A percentile compares a stretch with the other conserved stretches of the same genome.
These are phyloP conservation scores for Orchestes rusci DNA, from an alignment of 2,888 invertebrate genomes.

Conservation along the genomic window DNA sequence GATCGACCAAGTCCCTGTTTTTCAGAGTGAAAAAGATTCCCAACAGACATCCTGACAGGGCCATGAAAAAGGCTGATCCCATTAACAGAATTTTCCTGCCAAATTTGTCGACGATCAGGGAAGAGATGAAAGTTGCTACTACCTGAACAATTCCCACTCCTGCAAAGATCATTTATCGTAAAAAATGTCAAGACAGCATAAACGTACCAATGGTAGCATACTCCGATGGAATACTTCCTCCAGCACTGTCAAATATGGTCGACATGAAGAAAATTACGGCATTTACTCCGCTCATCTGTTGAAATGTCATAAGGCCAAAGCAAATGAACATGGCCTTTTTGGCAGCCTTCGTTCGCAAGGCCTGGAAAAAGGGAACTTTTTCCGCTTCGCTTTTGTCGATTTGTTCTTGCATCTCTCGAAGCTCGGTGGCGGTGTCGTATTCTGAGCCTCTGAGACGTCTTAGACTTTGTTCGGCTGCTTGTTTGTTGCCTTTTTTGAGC, in stretches of 20 bases:
- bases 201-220: constrained; percentile 21
- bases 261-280: constrained; percentile 75
- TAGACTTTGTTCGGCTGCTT: constrained; percentile 63
- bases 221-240: constrained; percentile 44
- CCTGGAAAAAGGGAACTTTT: constrained; percentile 25
- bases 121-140: constrained; percentile 64
- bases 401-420: constrained; percentile 26
- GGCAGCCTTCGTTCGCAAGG: constrained; percentile 26
- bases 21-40: constrained; percentile 61
- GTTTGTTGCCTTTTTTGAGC: constrained; percentile 55
- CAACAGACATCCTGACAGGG: constrained; percentile 57
- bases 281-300: constrained; percentile 78
- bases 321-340: constrained; percentile 60
- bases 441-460: constrained; percentile 65
- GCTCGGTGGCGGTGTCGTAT: constrained; percentile 60
- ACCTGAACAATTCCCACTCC: constrained; percentile 73
- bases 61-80: constrained; percentile 63
- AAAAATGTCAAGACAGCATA: not conserved
- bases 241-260: constrained; percentile 62
- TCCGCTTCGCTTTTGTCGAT: constrained; percentile 14
- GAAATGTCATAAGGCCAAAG: constrained; percentile 79
- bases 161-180: constrained; percentile 5
- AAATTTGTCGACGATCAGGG: constrained; percentile 69
- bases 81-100: constrained; percentile 73
- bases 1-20: constrained; percentile 35